Conservation (phyloP, 2,113 vertebrate species). For the Anhinga rufa region DNA sequence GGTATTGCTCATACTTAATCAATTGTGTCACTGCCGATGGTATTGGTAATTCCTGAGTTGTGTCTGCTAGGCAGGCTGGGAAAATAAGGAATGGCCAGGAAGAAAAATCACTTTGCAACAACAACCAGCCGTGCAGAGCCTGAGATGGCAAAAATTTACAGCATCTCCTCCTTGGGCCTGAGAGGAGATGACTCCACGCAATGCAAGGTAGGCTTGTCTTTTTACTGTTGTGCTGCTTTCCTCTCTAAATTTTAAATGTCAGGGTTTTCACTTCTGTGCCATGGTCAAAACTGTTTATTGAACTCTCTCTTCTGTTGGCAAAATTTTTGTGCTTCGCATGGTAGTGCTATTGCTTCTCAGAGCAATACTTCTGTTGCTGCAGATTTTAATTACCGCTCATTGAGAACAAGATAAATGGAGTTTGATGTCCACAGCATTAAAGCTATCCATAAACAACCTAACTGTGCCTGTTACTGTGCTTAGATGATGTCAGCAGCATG, state of each 20-base stretch:
- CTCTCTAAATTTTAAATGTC: neutral
- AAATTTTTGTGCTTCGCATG: neutral
- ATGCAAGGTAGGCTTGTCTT: neutral
- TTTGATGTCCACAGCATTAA: neutral
- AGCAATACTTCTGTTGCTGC: neutral
- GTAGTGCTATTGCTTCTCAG: neutral
- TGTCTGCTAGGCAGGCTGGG: neutral
- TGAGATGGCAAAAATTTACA: neutral
- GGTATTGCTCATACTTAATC: conserved; percentile 42
- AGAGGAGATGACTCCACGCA: neutral
- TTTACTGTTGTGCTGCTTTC: neutral
- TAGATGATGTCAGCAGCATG: conserved; percentile 37
- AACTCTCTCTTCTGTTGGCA: neutral
- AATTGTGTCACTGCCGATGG: neutral
- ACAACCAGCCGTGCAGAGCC: neutral
- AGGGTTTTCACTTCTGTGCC: neutral
- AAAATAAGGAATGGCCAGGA: neutral
- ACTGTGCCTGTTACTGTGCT: conserved; percentile 23
- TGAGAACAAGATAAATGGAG: neutral
- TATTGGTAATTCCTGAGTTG: conserved; percentile 20
- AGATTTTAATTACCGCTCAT: neutral
- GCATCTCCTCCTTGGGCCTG: neutral
- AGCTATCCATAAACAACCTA: neutral
- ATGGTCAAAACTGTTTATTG: neutral
- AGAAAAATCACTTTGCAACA: neutral